Conservation (phyloP, 1,140 invertebrate species). For the Camponotus floridanus region DNA sequence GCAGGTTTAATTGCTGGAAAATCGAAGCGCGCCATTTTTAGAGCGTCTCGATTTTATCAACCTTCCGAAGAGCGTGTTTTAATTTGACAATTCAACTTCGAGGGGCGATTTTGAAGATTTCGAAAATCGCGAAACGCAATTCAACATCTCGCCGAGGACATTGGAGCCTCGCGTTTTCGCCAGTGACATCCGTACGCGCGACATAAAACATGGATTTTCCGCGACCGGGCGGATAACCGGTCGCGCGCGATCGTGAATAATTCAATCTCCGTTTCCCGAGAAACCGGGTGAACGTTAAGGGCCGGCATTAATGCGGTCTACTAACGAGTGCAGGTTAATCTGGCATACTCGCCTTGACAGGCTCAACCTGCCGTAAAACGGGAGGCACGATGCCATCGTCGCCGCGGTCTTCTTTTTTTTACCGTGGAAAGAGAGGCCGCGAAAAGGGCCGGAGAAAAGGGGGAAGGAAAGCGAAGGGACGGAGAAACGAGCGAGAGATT, state of each 20-base stretch:
- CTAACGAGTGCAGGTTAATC: conserved; percentile 72
- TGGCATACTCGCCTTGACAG: conserved; percentile 63
- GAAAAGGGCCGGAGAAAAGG: conserved; percentile 1
- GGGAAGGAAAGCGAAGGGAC: conserved; percentile 16
- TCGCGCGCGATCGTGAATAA: conserved; percentile 66
- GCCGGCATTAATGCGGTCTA: conserved; percentile 65
- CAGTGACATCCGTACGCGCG: background rate
- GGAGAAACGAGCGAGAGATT: conserved; percentile 40
- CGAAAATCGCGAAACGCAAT: background rate
- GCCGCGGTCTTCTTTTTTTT: conserved; percentile 40
- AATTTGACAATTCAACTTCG: background rate
- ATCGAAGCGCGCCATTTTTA: background rate
- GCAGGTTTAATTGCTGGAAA: background rate
- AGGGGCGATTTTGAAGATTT: background rate
- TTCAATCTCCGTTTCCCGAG: conserved; percentile 65
- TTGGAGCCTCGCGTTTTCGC: background rate
- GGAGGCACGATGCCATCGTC: conserved; percentile 68
- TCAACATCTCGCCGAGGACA: background rate
- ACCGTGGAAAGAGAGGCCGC: conserved; percentile 42
- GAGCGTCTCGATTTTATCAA: background rate
- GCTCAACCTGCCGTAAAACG: conserved; percentile 69
- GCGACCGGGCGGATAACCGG: conserved; percentile 40
- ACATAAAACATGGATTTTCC: conserved; percentile 57
- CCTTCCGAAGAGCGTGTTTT: background rate
- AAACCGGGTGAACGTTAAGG: conserved; percentile 53